phyloP scores from a whole-genome alignment of 2,113 vertebrate species.

The Urocitellus parryii region DNA sequence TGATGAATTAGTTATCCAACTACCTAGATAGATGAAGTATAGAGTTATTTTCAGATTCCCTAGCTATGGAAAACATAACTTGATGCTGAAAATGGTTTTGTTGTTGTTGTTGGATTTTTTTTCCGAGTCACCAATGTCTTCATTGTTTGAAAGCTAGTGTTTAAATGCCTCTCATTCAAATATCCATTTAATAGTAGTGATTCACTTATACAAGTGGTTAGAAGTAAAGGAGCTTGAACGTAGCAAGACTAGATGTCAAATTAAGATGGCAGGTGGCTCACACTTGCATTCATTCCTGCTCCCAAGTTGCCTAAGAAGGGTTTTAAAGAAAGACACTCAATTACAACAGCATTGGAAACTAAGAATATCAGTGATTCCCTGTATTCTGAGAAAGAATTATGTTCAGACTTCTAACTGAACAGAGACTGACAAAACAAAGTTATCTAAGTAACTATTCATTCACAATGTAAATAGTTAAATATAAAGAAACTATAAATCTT shows the following conservation, averaged over 20 bases:
- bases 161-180: conserved; percentile 48
- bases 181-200: background rate
- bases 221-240: background rate
- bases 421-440: background rate
- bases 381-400: background rate
- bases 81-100: background rate
- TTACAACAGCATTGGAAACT: background rate
- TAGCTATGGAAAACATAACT: background rate
- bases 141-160: conserved; percentile 16
- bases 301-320: background rate
- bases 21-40: background rate
- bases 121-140: background rate
- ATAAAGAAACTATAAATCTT: background rate
- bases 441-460: background rate
- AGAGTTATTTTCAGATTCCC: background rate
- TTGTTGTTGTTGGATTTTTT: conserved; percentile 8
- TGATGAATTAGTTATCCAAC: background rate
- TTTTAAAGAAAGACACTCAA: background rate
- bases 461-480: background rate
- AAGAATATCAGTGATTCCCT: background rate
- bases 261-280: conserved; percentile 46
- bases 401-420: background rate
- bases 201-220: background rate
- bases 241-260: conserved; percentile 43
- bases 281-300: conserved; percentile 2